These are phyloP conservation scores for Aurelia aurita DNA, from an alignment of 30 jellyfish, hydroid and myxozoan species.

Conservation along the genomic window DNA sequence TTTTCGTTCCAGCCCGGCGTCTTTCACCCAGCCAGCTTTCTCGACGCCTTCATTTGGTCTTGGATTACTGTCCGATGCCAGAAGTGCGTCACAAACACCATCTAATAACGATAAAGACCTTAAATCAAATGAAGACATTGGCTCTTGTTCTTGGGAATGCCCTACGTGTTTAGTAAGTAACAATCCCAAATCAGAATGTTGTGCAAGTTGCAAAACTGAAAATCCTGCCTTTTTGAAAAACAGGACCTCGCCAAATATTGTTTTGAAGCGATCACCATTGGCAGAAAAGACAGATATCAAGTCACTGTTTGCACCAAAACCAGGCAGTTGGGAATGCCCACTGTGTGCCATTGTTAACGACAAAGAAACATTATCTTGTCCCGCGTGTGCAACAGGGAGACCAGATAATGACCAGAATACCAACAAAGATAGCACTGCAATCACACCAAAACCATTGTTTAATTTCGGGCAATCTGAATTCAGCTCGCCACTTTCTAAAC, in stretches of 20 bases:
- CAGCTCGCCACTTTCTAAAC: conserved; percentile 3
- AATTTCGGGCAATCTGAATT: background rate
- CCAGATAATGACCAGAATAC: background rate
- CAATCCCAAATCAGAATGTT: background rate
- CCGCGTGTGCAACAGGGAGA: background rate
- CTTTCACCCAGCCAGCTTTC: conserved; percentile 3
- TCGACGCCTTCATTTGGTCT: conserved; percentile 9
- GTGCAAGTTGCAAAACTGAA: conserved; percentile 18
- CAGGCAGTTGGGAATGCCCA: conserved; percentile 30
- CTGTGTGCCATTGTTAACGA: background rate
- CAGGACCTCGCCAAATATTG: conserved; percentile 18
- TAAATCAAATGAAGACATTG: background rate
- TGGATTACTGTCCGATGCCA: background rate
- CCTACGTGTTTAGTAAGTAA: conserved; percentile 31
- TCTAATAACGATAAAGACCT: background rate
- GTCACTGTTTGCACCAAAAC: background rate
- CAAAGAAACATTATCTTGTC: background rate
- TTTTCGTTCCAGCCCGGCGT: background rate
- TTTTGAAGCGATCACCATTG: conserved; percentile 22
- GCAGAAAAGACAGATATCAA: background rate
- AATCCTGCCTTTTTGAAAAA: conserved; percentile 11
- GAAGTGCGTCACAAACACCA: background rate
- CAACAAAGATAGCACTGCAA: background rate
- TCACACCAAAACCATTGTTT: no score
- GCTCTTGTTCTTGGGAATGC: conserved; percentile 8